Evolutionary conservation across 2,797 vertebrate genomes (phyloP).

Genomic region (Ceyx erithaca): DNA sequence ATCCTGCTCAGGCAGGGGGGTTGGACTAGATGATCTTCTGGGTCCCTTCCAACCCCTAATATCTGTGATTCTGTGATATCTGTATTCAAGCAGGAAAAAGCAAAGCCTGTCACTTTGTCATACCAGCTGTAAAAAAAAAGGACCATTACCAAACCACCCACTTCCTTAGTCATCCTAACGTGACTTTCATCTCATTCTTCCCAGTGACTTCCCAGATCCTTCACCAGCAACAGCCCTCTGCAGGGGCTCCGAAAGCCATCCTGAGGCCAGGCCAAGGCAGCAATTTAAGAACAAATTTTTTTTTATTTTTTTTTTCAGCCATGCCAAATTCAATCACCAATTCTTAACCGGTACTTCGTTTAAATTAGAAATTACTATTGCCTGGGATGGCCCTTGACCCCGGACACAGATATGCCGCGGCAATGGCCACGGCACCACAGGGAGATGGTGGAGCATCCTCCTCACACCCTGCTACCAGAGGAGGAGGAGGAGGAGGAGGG

Average conservation of each 20-base stretch:
- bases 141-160: too few species aligned
- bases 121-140: neutral
- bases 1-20: too few species aligned
- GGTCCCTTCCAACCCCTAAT: too few species aligned
- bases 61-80: too few species aligned
- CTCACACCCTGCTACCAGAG: neutral
- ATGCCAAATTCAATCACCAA: neutral
- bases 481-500: too few species aligned
- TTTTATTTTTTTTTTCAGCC: neutral
- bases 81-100: neutral
- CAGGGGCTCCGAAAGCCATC: accelerated
- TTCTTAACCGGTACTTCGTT: neutral
- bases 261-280: too few species aligned
- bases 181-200: neutral
- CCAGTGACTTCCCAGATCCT: too few species aligned
- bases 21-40: too few species aligned
- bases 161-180: neutral
- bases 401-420: accelerated
- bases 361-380: neutral
- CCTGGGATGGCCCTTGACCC: too few species aligned
- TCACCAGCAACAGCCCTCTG: neutral
- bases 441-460: accelerated
- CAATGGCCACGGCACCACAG: accelerated
- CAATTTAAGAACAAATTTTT: neutral
- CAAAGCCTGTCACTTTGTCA: neutral